Evolutionary conservation across 1,140 invertebrate genomes (phyloP).

Genomic region (Cydia fagiglandana): DNA sequence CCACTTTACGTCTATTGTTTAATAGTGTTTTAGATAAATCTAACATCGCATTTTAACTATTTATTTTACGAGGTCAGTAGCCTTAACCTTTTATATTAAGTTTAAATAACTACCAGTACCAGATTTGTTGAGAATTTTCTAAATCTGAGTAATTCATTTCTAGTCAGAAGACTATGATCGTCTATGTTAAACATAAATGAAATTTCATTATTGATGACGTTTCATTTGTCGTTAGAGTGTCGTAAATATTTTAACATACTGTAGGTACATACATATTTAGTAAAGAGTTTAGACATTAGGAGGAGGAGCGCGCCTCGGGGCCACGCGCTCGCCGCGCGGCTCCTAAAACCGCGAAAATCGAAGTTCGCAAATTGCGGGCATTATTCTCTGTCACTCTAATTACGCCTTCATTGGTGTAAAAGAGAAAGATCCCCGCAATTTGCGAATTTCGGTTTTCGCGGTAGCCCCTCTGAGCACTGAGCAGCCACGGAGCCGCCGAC

Average conservation of each 20-base stretch:
- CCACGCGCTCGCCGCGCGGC: background rate
- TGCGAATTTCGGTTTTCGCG: too few relatives aligned
- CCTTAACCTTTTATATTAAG: constrained; percentile 54
- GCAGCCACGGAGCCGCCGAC: too few relatives aligned
- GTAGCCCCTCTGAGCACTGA: background rate
- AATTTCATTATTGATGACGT: constrained; percentile 41
- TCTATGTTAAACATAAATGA: constrained; percentile 59
- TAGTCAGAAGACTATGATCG: constrained; percentile 74
- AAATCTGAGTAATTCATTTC: constrained; percentile 70
- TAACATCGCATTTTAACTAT: constrained; percentile 71
- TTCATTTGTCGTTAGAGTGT: constrained; percentile 37
- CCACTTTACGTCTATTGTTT: constrained; percentile 71
- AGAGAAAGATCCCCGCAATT: too few relatives aligned
- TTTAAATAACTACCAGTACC: constrained; percentile 53
- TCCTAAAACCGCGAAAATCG: background rate
- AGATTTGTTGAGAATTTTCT: constrained; percentile 55
- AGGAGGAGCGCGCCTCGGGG: constrained; percentile 9
- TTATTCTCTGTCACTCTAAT: too few relatives aligned
- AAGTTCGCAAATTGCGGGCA: too few relatives aligned
- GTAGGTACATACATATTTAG: constrained; percentile 30
- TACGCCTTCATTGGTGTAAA: too few relatives aligned
- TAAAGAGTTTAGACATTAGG: constrained; percentile 28
- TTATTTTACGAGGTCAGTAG: constrained; percentile 77
- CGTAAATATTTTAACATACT: constrained; percentile 35
- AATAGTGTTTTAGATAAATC: constrained; percentile 62